phyloP scores from a whole-genome alignment of 2,888 invertebrate species.

The Junonia oenone region DNA sequence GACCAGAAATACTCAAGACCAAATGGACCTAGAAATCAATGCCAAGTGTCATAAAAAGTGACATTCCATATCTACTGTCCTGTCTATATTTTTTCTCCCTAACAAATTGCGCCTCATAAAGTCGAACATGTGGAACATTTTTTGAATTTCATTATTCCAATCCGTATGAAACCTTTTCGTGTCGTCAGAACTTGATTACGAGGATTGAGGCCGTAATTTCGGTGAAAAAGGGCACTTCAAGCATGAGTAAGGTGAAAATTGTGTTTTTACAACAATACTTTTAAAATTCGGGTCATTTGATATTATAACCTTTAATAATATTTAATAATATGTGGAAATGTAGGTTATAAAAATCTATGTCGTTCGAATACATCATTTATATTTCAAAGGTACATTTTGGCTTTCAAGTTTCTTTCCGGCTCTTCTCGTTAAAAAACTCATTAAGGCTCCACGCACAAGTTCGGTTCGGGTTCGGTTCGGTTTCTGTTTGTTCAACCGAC shows the following conservation, averaged over 20 bases:
- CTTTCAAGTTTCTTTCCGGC: too few relatives aligned
- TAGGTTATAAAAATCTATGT: too few relatives aligned
- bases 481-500: too few relatives aligned
- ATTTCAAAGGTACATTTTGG: too few relatives aligned
- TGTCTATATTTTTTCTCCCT: not conserved
- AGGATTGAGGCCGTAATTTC: not conserved
- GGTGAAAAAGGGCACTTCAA: not conserved
- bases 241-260: not conserved
- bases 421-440: too few relatives aligned
- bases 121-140: not conserved
- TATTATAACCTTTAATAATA: not conserved
- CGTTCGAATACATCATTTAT: too few relatives aligned
- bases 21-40: too few relatives aligned
- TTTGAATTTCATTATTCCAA: not conserved
- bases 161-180: not conserved
- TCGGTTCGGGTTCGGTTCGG: too few relatives aligned
- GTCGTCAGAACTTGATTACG: not conserved
- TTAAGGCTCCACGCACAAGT: too few relatives aligned
- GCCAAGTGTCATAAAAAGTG: too few relatives aligned
- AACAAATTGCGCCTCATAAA: not conserved
- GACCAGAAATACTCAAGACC: too few relatives aligned
- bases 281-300: not conserved
- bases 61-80: not conserved
- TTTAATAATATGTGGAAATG: too few relatives aligned
- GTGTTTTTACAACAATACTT: not conserved